Conservation (phyloP, 2,113 vertebrate species). For the Cygnus atratus region DNA sequence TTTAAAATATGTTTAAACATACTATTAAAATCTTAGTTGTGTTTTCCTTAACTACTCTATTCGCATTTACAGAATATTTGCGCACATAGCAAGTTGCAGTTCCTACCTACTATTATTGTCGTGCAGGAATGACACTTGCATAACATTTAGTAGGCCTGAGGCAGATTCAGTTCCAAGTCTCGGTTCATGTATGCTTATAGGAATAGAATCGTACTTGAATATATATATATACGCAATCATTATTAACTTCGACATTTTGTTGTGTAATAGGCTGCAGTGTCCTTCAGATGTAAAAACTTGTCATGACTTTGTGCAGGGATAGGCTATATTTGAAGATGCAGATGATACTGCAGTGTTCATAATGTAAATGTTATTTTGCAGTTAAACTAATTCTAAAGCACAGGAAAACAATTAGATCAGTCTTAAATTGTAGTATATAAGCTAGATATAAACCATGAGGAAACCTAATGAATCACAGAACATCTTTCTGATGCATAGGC, state of each 20-base stretch:
- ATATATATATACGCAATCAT: neutral
- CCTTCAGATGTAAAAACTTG: conserved; percentile 27
- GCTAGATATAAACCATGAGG: neutral
- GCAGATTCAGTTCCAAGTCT: neutral
- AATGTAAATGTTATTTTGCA: neutral
- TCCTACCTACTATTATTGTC: neutral
- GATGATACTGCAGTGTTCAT: neutral
- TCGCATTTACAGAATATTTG: neutral
- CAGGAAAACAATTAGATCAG: neutral
- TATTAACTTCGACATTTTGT: neutral
- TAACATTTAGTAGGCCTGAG: neutral
- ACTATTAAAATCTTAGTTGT: neutral
- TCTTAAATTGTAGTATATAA: neutral
- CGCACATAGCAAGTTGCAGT: neutral
- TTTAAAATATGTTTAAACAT: neutral
- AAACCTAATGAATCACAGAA: neutral
- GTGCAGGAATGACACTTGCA: neutral
- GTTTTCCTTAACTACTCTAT: neutral
- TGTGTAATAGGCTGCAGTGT: neutral
- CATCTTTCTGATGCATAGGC: neutral
- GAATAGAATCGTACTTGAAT: neutral
- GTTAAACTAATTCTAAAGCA: neutral
- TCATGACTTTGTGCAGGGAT: neutral
- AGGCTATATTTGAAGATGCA: neutral
- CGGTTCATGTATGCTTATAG: neutral